Evolutionary conservation across 2,888 invertebrate species (phyloP), one percentile per base, ranked within the genome.

Genomic region (Syritta pipiens): DNA sequence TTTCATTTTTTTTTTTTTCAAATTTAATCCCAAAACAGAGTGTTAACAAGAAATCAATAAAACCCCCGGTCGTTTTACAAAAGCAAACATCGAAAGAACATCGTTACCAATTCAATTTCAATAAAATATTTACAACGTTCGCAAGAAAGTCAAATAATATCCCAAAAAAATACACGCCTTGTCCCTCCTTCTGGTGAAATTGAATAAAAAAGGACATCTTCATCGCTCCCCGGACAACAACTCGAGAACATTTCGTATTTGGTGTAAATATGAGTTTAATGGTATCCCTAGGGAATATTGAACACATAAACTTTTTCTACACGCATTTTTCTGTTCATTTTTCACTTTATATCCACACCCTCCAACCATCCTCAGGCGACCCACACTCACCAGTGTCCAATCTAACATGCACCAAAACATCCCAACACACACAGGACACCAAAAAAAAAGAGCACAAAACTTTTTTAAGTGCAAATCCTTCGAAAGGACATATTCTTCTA

Each of bases 241-340:
- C 46, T 59, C 20, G 32, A 53, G 53, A 68, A 79, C 79, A 74
- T 68, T n/a, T 68, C 67, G 79, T 79, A 68, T 72, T 79, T 79
- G 72, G 79, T 79, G 79, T 72, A 81, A 81, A 81, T 77, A 79
- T 82, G 79, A 81, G 81, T 82, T 82, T 82, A 81, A 82, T 82
- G 75, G 71, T 74, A 49, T 82, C 82, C 81, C 60, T 20, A 10
- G 76, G 79, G 81, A 68, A 35, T 55, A 55, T 55, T 35, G 10
- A 53, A 44, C 49, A 65, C 40, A 55, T 44, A 71, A 69, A 68
- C 48, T 55, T 69, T 59, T 51, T 37, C 37, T 17, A 22, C 9
- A 57, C 75, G 49, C 71, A 63, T 30, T 62, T 60, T 62, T 74
- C 28, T 55, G 51, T 63, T 35, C 55, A 71, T 68, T 71, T 76